Conservation (phyloP, 1,140 invertebrate species). For the Calephelis nemesis region DNA sequence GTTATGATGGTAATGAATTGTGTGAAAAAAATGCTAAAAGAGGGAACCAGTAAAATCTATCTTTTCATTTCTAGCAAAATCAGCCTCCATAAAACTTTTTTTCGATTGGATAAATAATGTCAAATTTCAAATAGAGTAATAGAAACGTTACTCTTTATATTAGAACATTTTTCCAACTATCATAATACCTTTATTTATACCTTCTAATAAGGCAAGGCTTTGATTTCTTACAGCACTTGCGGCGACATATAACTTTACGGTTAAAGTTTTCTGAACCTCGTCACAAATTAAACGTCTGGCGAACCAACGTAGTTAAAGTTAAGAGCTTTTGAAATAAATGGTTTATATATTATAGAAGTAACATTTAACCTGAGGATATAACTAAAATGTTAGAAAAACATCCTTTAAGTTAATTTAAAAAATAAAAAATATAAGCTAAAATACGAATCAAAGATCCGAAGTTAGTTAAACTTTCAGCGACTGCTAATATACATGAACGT, state of each 20-base stretch:
- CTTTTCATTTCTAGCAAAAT: too few species aligned
- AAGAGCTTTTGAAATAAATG: constrained; percentile 16
- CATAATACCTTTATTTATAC: constrained; percentile 18
- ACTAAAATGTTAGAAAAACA: too few species aligned
- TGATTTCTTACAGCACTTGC: constrained; percentile 11
- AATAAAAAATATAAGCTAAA: too few species aligned
- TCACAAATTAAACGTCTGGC: constrained; percentile 18
- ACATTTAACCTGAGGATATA: too few species aligned
- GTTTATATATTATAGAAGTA: not conserved
- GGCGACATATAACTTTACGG: constrained; percentile 18
- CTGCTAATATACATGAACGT: too few species aligned
- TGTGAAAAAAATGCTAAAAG: too few species aligned
- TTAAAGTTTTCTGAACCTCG: constrained; percentile 15
- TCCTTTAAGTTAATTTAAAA: too few species aligned
- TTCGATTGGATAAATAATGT: constrained; percentile 3
- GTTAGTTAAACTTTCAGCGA: too few species aligned
- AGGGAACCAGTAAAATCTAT: too few species aligned
- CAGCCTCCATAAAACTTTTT: not conserved
- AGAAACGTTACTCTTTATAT: constrained; percentile 13
- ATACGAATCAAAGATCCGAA: too few species aligned
- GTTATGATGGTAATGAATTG: too few species aligned
- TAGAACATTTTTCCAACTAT: constrained; percentile 11
- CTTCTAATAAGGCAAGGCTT: constrained; percentile 13
- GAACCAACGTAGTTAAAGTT: constrained; percentile 7
- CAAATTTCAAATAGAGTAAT: constrained; percentile 9